Percentiles rank a stretch among this genome's conserved stretches.
These are phyloP conservation scores for Pelmatolapia mariae DNA, from an alignment of 2,113 vertebrate genomes.

Conservation along the genomic window DNA sequence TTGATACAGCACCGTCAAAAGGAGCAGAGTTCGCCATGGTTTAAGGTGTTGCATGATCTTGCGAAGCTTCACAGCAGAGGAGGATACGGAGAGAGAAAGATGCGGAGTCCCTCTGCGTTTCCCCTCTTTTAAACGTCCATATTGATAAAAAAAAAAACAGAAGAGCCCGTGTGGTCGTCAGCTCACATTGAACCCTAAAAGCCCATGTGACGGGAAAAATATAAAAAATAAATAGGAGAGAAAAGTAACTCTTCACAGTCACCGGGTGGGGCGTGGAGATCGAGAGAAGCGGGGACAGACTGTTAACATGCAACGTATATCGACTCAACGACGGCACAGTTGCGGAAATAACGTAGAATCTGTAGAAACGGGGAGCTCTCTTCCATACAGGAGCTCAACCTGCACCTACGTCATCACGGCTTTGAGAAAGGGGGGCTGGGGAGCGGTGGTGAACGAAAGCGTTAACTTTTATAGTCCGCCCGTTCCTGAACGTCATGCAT, in stretches of 20 bases:
- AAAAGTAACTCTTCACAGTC: background rate
- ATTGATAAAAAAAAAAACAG: background rate
- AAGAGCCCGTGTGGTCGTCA: background rate
- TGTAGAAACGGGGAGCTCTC: background rate
- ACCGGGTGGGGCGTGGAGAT: constrained; percentile 12
- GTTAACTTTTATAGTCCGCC: background rate
- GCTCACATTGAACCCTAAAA: background rate
- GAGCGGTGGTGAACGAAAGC: background rate
- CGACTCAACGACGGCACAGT: constrained; percentile 3
- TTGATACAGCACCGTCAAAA: constrained; percentile 39
- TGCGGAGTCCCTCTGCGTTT: background rate
- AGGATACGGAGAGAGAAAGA: constrained; percentile 2
- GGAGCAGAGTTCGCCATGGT: constrained; percentile 56
- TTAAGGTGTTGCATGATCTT: constrained; percentile 56
- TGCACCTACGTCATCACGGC: constrained; percentile 26
- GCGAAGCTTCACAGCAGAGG: background rate
- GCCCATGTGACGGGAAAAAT: background rate
- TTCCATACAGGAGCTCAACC: background rate
- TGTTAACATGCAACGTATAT: background rate
- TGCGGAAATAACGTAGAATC: constrained; percentile 18
- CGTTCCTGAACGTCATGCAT: background rate
- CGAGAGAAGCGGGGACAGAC: background rate
- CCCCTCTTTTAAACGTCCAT: constrained; percentile 40
- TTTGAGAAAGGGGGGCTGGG: background rate
- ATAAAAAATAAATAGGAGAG: background rate